Percentiles rank a stretch among this genome's conserved stretches.
Conservation (phyloP, 2,113 vertebrate species). For the Aldabrachelys gigantea region DNA sequence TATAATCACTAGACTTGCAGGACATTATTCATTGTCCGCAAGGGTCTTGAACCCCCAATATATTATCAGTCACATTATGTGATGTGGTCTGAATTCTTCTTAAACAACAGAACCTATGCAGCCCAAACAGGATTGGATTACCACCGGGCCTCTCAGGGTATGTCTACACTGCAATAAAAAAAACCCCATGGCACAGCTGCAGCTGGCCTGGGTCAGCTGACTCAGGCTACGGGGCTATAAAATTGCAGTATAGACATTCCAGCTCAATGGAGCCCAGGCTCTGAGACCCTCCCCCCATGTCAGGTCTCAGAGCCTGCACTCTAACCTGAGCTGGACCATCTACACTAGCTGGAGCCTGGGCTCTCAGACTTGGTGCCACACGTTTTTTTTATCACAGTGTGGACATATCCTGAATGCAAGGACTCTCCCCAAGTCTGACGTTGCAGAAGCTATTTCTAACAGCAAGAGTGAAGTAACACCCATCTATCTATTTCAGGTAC, state of each 20-base stretch:
- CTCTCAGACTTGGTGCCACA: no score
- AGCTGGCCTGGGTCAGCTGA: neutral
- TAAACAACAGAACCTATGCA: neutral
- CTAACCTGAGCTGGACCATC: no score
- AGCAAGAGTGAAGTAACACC: neutral
- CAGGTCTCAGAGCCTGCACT: no score
- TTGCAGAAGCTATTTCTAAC: neutral
- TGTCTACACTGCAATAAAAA: neutral
- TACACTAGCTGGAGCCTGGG: no score
- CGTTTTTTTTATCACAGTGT: no score
- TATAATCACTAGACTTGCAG: constrained; percentile 19
- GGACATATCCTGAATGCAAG: neutral
- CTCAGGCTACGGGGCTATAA: neutral
- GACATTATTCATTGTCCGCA: constrained; percentile 14
- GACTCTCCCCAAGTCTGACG: neutral
- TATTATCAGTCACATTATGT: constrained; percentile 9
- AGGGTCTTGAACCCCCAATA: neutral
- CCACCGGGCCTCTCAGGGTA: neutral
- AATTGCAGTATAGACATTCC: no score
- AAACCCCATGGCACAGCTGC: neutral
- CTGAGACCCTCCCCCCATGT: no score
- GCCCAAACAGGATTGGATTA: neutral
- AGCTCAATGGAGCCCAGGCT: no score
- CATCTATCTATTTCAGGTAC: neutral
- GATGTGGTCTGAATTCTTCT: neutral